Base-by-base conservation (phyloP, 2,888 invertebrate genomes). In the Agrypnus murinus region DNA sequence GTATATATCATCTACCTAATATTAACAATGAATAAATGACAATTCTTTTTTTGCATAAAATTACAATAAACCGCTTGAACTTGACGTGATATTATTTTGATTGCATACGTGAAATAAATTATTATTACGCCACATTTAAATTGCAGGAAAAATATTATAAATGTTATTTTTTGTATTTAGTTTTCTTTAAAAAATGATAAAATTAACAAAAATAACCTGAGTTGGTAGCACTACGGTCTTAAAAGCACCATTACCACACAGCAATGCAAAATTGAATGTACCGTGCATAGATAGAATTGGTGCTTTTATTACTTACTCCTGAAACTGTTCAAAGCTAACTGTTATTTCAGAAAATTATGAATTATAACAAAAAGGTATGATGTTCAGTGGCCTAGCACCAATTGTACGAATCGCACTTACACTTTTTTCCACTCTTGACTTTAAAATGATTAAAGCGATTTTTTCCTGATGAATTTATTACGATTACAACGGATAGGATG, bases 291-390 rank as follows among this genome's bases (percentile, higher is more conserved):
- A 50, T 32, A 31, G 40, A 38, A 32, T 31, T 45, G 45, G 59
- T 65, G 65, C 65, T 65, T 70, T 65, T 70, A 70, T 65, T 53
- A 43, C 45, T n/a, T n/a, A n/a, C n/a, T n/a, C n/a, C n/a, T 46
- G 68, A 65, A 36, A 65, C 53, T 60, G 36, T 53, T 32, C 17
- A 43, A 36, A 64, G 36, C 65, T 65, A 48, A 70, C 70, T 65
- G 70, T 70, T 70, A 70, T 46, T 69, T 59, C n/a, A 19, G 34
- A 48, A 69, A 69, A 69, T 65, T 58, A 31, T 15, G 12, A 48
- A 32, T n/a, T n/a, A n/a, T n/a, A 53, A 53, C 25, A 48, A 48
- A 48, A 48, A 48, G 48, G n/a, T n/a, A n/a, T 25, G 19, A 48
- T 48, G 48, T 48, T 48, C 48, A 48, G 48, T 48, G 48, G 48